Percentiles rank a stretch among this genome's conserved stretches.
These are phyloP conservation scores for Noctua janthe DNA, from an alignment of 2,888 invertebrate species.

Conservation along the genomic window DNA sequence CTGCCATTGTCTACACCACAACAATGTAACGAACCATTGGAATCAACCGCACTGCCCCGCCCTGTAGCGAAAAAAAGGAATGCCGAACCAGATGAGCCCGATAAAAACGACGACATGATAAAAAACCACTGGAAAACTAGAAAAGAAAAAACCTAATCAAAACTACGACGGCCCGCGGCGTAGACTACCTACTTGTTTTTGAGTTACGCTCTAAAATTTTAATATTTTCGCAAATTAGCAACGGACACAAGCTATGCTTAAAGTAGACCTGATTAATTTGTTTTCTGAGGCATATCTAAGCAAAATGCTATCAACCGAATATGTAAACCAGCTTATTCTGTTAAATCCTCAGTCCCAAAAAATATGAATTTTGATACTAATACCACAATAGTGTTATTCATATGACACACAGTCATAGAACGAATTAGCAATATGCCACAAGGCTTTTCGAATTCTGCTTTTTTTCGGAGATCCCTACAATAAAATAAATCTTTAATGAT, in stretches of 20 bases:
- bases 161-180: not conserved
- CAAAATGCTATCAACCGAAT: not conserved
- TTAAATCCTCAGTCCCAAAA: not conserved
- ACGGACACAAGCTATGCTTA: not conserved
- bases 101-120: not conserved
- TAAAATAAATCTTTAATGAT: not conserved
- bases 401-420: not conserved
- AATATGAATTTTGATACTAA: not conserved
- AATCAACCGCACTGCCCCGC: not conserved
- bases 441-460: not conserved
- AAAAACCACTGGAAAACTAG: not conserved
- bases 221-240: not conserved
- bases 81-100: not conserved
- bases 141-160: too few relatives aligned
- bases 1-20: not conserved
- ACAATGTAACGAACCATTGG: not conserved
- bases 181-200: not conserved
- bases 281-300: not conserved
- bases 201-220: not conserved
- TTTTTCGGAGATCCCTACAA: not conserved
- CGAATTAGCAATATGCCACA: not conserved
- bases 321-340: not conserved
- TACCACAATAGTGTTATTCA: not conserved
- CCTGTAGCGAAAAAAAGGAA: too few relatives aligned
- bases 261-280: not conserved